Evolutionary conservation across 2,888 invertebrate genomes (phyloP).

Genomic region (Azorinus chamasolen): DNA sequence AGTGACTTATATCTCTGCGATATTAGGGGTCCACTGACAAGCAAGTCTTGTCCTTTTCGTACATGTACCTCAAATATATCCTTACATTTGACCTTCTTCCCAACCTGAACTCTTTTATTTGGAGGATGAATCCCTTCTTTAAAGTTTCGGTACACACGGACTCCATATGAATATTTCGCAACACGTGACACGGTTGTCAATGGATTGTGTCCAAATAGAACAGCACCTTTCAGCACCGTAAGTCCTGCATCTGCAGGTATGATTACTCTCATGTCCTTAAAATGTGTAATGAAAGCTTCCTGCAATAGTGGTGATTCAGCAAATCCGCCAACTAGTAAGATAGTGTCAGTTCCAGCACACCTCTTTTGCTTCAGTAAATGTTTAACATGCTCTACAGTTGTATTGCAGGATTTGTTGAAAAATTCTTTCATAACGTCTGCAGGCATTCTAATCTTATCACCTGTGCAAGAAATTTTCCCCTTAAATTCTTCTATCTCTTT

Average conservation of each 20-base stretch:
- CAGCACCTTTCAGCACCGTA: conserved; percentile 71
- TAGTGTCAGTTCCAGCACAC: conserved; percentile 52
- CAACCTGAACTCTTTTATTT: conserved; percentile 50
- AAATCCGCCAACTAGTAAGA: conserved; percentile 69
- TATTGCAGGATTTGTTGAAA: conserved; percentile 50
- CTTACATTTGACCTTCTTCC: conserved; percentile 55
- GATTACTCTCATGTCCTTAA: conserved; percentile 55
- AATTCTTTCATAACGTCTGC: conserved; percentile 49
- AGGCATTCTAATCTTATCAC: conserved; percentile 60
- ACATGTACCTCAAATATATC: conserved; percentile 66
- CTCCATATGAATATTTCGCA: conserved; percentile 66
- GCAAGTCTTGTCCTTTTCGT: conserved; percentile 57
- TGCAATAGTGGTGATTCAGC: conserved; percentile 67
- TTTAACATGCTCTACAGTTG: conserved; percentile 58
- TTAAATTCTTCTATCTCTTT: conserved; percentile 29
- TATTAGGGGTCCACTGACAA: conserved; percentile 50
- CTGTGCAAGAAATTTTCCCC: conserved; percentile 36
- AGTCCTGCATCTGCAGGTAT: conserved; percentile 69
- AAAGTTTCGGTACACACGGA: conserved; percentile 55
- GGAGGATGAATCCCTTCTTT: conserved; percentile 49
- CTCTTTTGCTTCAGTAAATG: conserved; percentile 44
- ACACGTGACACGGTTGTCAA: conserved; percentile 58
- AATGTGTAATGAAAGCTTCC: conserved; percentile 49
- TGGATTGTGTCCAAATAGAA: conserved; percentile 66
- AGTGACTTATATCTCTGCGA: conserved; percentile 57